A percentile compares a stretch with the other conserved stretches of the same genome.
phyloP scores from a whole-genome alignment of 2,113 vertebrate genomes.

The Eptatretus burgeri region DNA sequence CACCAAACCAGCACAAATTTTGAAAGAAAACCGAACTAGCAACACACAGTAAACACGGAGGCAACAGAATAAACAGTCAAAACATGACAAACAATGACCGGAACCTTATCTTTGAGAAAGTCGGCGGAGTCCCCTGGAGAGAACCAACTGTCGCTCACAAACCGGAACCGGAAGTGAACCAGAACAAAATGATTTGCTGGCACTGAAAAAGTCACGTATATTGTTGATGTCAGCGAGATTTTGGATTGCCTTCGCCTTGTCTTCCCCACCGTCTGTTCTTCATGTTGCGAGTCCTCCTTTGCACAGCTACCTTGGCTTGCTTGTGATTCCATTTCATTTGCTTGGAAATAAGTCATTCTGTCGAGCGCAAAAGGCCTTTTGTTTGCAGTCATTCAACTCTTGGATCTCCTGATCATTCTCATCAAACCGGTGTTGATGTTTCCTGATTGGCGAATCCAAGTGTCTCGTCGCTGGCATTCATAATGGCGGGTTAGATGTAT shows the following conservation, averaged over 20 bases:
- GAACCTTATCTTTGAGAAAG: too few relatives aligned
- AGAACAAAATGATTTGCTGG: background rate
- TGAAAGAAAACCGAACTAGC: too few relatives aligned
- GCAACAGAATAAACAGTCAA: too few relatives aligned
- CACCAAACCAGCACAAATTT: too few relatives aligned
- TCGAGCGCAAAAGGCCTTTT: background rate
- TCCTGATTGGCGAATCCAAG: background rate
- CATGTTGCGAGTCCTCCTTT: background rate
- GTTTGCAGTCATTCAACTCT: slow-evolving; percentile 1
- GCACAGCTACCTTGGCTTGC: background rate
- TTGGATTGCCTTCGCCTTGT: slow-evolving; percentile 1
- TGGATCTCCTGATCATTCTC: slow-evolving; percentile 4
- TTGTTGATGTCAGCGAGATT: background rate
- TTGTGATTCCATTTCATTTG: background rate
- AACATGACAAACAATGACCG: too few relatives aligned
- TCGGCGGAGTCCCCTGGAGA: too few relatives aligned
- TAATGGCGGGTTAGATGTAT: too few relatives aligned
- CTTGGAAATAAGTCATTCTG: background rate
- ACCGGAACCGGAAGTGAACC: too few relatives aligned
- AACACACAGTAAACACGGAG: too few relatives aligned
- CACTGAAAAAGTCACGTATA: slow-evolving; percentile 1
- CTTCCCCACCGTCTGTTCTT: slow-evolving; percentile 3
- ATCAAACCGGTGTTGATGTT: slow-evolving; percentile 4
- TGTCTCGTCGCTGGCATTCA: background rate
- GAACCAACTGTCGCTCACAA: too few relatives aligned